Conservation (phyloP, 2,888 invertebrate species). For the Hartigia nigra region DNA sequence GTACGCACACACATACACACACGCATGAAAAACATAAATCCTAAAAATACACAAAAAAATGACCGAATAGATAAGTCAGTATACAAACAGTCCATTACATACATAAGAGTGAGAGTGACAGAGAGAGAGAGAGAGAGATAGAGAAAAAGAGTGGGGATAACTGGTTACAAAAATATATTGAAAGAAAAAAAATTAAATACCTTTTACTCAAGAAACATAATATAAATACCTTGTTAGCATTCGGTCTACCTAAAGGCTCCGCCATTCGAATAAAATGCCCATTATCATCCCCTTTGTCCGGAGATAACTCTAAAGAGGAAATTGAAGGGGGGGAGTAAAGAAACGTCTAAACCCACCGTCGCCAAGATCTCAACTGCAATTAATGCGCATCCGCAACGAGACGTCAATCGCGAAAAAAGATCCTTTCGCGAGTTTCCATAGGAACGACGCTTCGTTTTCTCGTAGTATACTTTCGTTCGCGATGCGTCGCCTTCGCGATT, state of each 20-base stretch:
- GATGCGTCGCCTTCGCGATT: no score
- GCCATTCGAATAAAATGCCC: background rate
- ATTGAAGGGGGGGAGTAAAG: no score
- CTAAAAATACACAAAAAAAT: background rate
- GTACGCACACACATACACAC: background rate
- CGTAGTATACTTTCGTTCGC: no score
- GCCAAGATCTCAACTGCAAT: no score
- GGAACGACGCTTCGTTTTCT: no score
- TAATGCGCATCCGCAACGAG: no score
- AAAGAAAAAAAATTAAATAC: background rate
- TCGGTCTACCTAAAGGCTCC: background rate
- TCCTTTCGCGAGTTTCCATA: no score
- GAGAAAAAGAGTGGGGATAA: no score
- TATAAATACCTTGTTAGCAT: constrained; percentile 20
- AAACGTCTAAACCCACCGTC: background rate
- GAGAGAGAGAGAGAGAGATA: no score
- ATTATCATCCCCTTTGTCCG: background rate
- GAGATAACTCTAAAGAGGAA: background rate
- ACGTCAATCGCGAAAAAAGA: no score
- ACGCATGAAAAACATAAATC: background rate
- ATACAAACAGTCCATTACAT: background rate
- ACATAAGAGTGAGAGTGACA: background rate
- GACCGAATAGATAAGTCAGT: background rate
- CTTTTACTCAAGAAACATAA: constrained; percentile 2
- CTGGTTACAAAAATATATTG: no score